A percentile compares a stretch with the other conserved stretches of the same genome.
Conservation (phyloP, 1,140 invertebrate genomes). For the Ericerus pela region DNA sequence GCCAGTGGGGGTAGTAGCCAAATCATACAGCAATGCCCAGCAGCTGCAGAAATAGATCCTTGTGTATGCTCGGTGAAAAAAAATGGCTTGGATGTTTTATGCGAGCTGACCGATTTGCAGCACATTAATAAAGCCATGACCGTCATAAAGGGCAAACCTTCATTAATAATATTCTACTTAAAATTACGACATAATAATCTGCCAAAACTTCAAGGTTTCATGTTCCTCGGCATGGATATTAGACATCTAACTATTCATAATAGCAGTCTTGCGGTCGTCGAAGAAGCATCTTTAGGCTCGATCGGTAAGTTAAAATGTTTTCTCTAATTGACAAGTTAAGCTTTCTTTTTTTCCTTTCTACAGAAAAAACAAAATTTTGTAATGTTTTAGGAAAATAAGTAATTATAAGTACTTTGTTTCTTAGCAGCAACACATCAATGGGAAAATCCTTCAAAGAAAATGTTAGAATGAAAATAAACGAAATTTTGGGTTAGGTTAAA, state of each 20-base stretch:
- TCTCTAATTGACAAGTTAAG: too few species aligned
- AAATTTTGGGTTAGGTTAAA: too few species aligned
- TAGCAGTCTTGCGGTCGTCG: constrained; percentile 68
- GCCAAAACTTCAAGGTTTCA: constrained; percentile 63
- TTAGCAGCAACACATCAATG: too few species aligned
- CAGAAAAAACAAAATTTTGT: background rate
- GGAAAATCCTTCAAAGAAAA: too few species aligned
- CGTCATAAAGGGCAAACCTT: constrained; percentile 47
- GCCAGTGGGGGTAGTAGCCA: background rate
- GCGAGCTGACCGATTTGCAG: constrained; percentile 50
- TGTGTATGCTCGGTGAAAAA: constrained; percentile 70
- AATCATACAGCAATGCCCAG: constrained; percentile 47
- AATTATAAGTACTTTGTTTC: too few species aligned
- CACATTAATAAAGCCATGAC: constrained; percentile 59
- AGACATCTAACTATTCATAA: constrained; percentile 74
- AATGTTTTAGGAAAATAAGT: background rate
- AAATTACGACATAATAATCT: constrained; percentile 69
- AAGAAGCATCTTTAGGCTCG: constrained; percentile 66
- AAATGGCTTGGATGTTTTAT: constrained; percentile 68
- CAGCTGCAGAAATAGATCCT: constrained; percentile 50
- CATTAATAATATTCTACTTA: constrained; percentile 63
- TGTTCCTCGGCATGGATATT: constrained; percentile 74
- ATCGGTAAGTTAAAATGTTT: constrained; percentile 43
- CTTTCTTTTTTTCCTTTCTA: too few species aligned
- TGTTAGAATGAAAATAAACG: too few species aligned